Percentiles rank a stretch among this genome's conserved stretches.
Conservation (phyloP, 2,888 invertebrate genomes). For the Stratiomys singularior region DNA sequence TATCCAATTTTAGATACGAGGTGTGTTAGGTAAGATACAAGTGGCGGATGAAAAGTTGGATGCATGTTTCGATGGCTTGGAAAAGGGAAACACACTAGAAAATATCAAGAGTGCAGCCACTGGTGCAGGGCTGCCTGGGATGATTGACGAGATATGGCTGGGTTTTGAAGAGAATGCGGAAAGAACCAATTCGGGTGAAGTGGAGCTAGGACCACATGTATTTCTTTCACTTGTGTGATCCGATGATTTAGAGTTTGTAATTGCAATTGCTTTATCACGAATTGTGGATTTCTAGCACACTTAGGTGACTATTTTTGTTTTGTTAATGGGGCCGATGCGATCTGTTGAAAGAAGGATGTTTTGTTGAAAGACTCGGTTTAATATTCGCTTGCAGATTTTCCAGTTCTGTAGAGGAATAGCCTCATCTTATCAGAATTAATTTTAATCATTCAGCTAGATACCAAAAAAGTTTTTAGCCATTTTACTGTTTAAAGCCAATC, state of each 20-base stretch:
- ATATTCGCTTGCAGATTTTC: no score
- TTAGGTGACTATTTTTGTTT: background rate
- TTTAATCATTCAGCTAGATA: no score
- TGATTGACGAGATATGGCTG: slow-evolving; percentile 21
- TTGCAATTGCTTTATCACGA: background rate
- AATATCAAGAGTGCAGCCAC: background rate
- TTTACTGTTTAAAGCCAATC: no score
- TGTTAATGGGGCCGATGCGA: background rate
- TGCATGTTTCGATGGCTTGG: background rate
- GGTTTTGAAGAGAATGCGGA: slow-evolving; percentile 18
- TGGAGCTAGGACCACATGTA: slow-evolving; percentile 31
- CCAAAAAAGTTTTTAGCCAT: no score
- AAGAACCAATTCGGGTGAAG: background rate
- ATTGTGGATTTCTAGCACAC: background rate
- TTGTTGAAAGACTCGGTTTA: no score
- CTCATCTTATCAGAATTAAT: no score
- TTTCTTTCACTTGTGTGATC: background rate
- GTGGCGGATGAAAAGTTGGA: slow-evolving; percentile 11
- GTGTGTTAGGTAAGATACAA: slow-evolving; percentile 35
- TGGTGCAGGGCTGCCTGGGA: background rate
- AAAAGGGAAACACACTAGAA: background rate
- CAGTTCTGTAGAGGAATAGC: no score
- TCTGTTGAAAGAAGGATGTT: background rate
- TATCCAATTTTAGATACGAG: slow-evolving; percentile 37
- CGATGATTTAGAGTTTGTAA: background rate